Conservation (phyloP, 2,797 vertebrate species). For the Triplophysa bombifrons region DNA sequence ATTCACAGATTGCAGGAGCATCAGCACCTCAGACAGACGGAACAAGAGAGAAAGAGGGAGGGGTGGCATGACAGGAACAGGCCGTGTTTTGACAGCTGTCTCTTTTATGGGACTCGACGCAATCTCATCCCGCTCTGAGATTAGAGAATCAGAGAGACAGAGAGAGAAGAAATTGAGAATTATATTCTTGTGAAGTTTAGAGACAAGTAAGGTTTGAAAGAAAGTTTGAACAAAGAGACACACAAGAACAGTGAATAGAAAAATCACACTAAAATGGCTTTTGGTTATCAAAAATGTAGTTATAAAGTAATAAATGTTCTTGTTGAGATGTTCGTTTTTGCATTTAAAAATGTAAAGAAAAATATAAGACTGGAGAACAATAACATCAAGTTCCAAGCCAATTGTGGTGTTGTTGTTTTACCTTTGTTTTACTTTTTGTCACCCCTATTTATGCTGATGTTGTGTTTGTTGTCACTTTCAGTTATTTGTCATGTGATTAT, state of each 20-base stretch:
- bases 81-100: conserved; percentile 60
- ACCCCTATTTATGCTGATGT: neutral
- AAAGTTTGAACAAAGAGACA: neutral
- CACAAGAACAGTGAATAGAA: neutral
- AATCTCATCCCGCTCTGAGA: conserved; percentile 53
- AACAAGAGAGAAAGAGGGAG: conserved; percentile 24
- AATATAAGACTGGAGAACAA: neutral
- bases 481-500: neutral
- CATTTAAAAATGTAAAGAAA: too few species aligned
- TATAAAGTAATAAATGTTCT: neutral
- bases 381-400: neutral
- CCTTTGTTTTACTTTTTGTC: too few species aligned
- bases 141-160: conserved; percentile 47
- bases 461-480: neutral
- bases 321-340: too few species aligned
- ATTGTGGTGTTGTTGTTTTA: neutral
- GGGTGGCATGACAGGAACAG: conserved; percentile 59
- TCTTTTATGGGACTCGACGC: conserved; percentile 43
- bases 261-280: neutral
- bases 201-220: neutral
- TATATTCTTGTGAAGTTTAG: conserved; percentile 21
- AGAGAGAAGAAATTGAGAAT: conserved; percentile 33
- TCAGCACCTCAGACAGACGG: conserved; percentile 34
- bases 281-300: neutral
- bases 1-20: conserved; percentile 36